A percentile compares a stretch with the other conserved stretches of the same genome.
phyloP scores from a whole-genome alignment of 1,140 invertebrate species.

The Hyles vespertilio region DNA sequence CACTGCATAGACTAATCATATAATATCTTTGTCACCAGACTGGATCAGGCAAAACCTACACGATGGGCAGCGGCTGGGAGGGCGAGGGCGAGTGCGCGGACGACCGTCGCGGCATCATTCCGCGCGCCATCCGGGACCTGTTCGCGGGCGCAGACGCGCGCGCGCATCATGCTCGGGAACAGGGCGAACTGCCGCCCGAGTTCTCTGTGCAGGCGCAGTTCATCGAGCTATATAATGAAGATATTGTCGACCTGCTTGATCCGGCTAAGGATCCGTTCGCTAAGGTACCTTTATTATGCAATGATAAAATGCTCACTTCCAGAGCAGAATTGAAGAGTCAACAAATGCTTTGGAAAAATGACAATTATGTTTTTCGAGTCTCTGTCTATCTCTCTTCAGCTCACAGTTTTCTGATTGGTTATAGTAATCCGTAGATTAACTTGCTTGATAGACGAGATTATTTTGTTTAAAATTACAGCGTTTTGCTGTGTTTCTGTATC shows the following conservation, averaged over 20 bases:
- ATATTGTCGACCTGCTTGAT: constrained; percentile 94
- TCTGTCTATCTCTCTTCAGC: too few relatives aligned
- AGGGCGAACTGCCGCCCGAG: constrained; percentile 82
- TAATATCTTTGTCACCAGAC: constrained; percentile 77
- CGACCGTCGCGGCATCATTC: constrained; percentile 87
- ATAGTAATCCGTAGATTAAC: too few relatives aligned
- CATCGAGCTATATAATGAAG: constrained; percentile 97
- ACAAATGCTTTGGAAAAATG: too few relatives aligned
- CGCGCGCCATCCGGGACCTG: constrained; percentile 93
- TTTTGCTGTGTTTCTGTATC: too few relatives aligned
- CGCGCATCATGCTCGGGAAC: constrained; percentile 77
- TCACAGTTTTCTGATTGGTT: too few relatives aligned
- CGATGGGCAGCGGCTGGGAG: constrained; percentile 99
- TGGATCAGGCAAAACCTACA: constrained; percentile 98
- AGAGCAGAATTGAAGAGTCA: too few relatives aligned
- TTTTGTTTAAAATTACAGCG: too few relatives aligned
- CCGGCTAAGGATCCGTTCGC: constrained; percentile 78
- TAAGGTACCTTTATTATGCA: constrained; percentile 60
- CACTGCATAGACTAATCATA: not conserved
- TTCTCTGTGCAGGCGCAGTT: constrained; percentile 91
- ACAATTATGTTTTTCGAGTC: too few relatives aligned
- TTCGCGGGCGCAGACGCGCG: constrained; percentile 87
- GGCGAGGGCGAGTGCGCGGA: constrained; percentile 83
- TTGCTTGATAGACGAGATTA: too few relatives aligned
- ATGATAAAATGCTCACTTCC: too few relatives aligned